Evolutionary conservation across 1,140 invertebrate species (phyloP).

Genomic region (Drosophila grimshawi): DNA sequence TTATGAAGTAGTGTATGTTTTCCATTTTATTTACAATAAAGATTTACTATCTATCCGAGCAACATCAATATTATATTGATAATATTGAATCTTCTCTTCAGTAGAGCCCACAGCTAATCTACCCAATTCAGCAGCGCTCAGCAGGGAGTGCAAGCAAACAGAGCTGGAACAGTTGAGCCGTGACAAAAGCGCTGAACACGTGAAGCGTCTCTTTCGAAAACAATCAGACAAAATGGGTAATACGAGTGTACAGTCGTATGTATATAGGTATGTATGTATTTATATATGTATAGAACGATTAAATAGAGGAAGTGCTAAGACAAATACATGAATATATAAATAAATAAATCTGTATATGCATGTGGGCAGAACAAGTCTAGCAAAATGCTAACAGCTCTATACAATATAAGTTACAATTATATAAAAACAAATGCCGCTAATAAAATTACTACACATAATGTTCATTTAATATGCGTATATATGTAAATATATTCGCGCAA

Average conservation of each 20-base stretch:
- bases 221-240: conserved; percentile 39
- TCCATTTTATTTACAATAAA: too few species aligned
- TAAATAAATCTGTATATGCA: neutral
- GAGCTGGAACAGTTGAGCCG: conserved; percentile 35
- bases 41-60: too few species aligned
- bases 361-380: neutral
- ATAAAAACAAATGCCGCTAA: too few species aligned
- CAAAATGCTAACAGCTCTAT: neutral
- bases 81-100: too few species aligned
- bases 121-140: neutral
- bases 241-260: conserved; percentile 4
- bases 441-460: conserved; percentile 5
- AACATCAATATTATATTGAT: too few species aligned
- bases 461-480: conserved; percentile 13
- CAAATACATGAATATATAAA: conserved; percentile 14
- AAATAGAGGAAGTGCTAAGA: conserved; percentile 44
- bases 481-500: conserved; percentile 2
- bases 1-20: too few species aligned
- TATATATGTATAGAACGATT: conserved; percentile 18
- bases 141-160: conserved; percentile 15
- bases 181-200: conserved; percentile 44
- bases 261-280: too few species aligned
- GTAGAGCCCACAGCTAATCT: neutral
- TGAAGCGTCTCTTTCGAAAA: conserved; percentile 54
- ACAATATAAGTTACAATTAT: conserved; percentile 16